Evolutionary conservation across 2,888 invertebrate species (phyloP).

Genomic region (Zele albiditarsus): DNA sequence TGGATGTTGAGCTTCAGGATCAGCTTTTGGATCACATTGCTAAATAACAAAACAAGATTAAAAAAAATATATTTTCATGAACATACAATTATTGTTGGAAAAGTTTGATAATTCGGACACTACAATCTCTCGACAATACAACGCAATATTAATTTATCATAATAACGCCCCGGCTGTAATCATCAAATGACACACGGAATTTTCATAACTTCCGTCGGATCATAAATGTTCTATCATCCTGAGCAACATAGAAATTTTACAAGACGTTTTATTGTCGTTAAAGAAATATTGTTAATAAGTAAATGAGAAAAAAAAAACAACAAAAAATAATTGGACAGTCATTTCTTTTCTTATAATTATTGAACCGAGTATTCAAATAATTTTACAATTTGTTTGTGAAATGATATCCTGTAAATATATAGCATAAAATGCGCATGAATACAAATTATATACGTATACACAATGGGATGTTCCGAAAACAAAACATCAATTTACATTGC

Average conservation of each 20-base stretch:
- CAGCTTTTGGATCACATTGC: constrained; percentile 67
- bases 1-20: constrained; percentile 72
- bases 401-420: too few relatives aligned
- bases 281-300: background rate
- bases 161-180: constrained; percentile 1
- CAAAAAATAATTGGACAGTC: background rate
- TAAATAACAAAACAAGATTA: constrained; percentile 52
- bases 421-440: too few relatives aligned
- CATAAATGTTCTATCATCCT: background rate
- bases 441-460: too few relatives aligned
- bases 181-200: background rate
- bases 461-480: too few relatives aligned
- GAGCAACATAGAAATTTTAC: background rate
- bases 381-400: too few relatives aligned
- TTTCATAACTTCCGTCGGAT: background rate
- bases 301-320: background rate
- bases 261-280: background rate
- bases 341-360: too few relatives aligned
- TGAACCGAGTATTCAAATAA: too few relatives aligned
- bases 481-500: too few relatives aligned
- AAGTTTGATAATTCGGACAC: constrained; percentile 5
- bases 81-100: background rate
- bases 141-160: constrained; percentile 3
- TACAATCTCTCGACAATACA: background rate
- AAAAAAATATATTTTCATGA: constrained; percentile 39